phyloP scores from a whole-genome alignment of 2,113 vertebrate genomes.

The Malurus cyaneus region DNA sequence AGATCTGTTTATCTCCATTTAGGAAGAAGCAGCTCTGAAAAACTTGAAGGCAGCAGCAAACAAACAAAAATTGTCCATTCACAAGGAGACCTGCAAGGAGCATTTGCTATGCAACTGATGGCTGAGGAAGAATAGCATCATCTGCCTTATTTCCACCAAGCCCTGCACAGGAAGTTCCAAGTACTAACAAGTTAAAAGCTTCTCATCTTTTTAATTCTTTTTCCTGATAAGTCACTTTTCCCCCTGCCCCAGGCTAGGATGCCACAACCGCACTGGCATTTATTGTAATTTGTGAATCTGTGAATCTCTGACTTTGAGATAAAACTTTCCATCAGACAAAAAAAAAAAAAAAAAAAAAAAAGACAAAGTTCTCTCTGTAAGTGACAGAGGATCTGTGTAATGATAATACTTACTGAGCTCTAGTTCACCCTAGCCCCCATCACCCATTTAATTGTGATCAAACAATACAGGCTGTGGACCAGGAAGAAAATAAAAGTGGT shows the following conservation, averaged over 20 bases:
- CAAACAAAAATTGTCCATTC: not conserved
- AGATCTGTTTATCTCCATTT: not conserved
- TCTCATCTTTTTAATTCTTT: not conserved
- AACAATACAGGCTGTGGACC: not conserved
- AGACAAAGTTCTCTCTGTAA: not conserved
- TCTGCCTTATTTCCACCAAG: not conserved
- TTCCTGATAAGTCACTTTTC: not conserved
- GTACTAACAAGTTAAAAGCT: not conserved
- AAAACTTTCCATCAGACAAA: not conserved
- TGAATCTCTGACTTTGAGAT: not conserved
- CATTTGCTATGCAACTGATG: not conserved
- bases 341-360: not conserved
- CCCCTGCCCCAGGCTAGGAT: not conserved
- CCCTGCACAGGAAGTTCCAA: not conserved
- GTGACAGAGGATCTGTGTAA: not conserved
- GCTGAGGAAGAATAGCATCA: not conserved
- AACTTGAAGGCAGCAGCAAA: not conserved
- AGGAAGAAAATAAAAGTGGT: not conserved
- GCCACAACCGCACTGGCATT: not conserved
- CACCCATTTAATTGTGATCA: not conserved
- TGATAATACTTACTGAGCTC: not conserved
- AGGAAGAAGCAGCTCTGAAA: not conserved
- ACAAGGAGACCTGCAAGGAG: not conserved
- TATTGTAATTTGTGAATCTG: not conserved
- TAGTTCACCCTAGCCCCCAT: not conserved